Base-by-base conservation (phyloP, 2,113 vertebrate species). In the Upupa epops region DNA sequence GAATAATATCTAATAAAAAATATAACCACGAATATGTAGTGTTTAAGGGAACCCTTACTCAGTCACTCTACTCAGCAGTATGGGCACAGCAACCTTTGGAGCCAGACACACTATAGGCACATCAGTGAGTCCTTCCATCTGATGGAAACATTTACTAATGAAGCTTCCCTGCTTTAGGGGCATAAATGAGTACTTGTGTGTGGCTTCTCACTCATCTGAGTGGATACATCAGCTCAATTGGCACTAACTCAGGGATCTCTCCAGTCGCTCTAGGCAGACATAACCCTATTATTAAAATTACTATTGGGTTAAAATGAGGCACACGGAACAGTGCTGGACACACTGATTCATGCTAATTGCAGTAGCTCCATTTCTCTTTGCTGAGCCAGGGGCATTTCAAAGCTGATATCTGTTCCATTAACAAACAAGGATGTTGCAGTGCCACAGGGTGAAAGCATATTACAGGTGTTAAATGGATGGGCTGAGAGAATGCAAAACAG, bases 21-120 rank as follows among this genome's bases (percentile, higher is more conserved):
- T 13, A 6, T 10, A 6, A n/a, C 24, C 10, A 40, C 12, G 37
- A 36, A 25, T 0, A 0, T 6, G 4, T 2, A 40, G 7, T 0
- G 0, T 13, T 32, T 14, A 3, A 56, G 8, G 13, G n/a, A 58
- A 82, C 4, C 15, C 32, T 20, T 21, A 48, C 84, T 13, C 2
- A n/a, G 29, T 56, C 0, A 1, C 9, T 55, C 10, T 3, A 0
- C 22, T 19, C 22, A 25, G 9, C 36, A 40, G 11, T 3, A 3
- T 1, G 20, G 42, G 6, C 18, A 64, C 10, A 2, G 8, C 20
- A 60, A 24, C 9, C 40, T 91, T 29, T 40, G 54, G 45, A 82
- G 13, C 11, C 61, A 64, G 48, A 17, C 8, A 4, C 5, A 3
- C 13, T 0, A 0, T 34, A 29, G 18, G 8, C 46, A 70, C 25